phyloP scores from a whole-genome alignment of 2,888 invertebrate species.

The Linyphia triangularis region DNA sequence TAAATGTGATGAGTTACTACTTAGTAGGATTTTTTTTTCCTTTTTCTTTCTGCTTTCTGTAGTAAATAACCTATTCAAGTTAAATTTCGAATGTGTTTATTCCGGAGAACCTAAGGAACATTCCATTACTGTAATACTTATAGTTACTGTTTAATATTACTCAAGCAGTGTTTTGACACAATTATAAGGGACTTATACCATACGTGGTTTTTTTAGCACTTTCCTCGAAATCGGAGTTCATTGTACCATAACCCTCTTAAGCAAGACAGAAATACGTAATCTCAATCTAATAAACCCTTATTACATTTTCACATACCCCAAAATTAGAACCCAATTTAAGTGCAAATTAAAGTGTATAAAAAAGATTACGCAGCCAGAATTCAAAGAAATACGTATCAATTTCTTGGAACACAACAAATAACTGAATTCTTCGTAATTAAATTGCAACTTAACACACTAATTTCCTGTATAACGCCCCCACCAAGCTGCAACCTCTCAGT shows the following conservation, averaged over 20 bases:
- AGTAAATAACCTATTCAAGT: no score
- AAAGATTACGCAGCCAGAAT: background rate
- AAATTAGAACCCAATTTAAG: conserved; percentile 30
- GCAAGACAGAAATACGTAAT: background rate
- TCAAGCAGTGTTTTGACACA: no score
- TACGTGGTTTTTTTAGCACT: background rate
- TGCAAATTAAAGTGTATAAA: background rate
- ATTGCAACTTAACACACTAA: background rate
- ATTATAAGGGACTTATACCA: no score
- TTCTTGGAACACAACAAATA: background rate
- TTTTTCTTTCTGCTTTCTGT: no score
- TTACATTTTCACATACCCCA: background rate
- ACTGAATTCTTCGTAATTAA: background rate
- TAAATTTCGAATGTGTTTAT: no score
- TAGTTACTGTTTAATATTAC: no score
- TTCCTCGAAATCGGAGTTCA: background rate
- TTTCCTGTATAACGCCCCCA: conserved; percentile 2
- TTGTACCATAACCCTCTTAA: background rate
- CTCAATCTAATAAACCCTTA: background rate
- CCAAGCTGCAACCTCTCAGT: background rate
- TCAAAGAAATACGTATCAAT: background rate
- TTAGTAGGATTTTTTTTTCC: no score
- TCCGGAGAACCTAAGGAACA: no score
- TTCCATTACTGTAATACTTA: no score
- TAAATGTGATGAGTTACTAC: no score